Conservation (phyloP, 1,140 invertebrate genomes). For the Bombus sylvicola region DNA sequence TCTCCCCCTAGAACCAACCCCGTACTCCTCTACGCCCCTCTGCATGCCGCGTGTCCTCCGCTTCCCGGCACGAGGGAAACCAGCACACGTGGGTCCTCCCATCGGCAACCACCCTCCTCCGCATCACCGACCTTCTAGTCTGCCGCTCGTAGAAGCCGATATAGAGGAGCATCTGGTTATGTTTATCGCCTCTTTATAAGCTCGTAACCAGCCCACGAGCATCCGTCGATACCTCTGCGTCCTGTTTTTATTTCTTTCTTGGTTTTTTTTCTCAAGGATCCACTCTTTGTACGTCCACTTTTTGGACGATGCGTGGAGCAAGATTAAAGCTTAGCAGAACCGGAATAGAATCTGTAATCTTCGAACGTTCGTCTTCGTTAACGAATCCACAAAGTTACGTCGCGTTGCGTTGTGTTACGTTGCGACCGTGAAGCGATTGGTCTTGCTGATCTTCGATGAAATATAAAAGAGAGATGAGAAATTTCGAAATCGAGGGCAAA, state of each 20-base stretch:
- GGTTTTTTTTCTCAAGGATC: no score
- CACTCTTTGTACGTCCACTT: no score
- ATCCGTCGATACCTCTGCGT: slow-evolving; percentile 38
- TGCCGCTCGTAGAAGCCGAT: slow-evolving; percentile 47
- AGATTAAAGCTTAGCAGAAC: no score
- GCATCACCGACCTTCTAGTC: slow-evolving; percentile 54
- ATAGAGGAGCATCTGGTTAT: slow-evolving; percentile 60
- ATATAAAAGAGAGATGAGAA: neutral
- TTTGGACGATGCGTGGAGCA: no score
- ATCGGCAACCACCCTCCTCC: slow-evolving; percentile 37
- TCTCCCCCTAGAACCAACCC: neutral
- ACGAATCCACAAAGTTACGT: no score
- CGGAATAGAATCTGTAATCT: no score
- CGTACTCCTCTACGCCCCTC: neutral
- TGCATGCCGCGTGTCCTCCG: neutral
- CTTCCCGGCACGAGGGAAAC: slow-evolving; percentile 52
- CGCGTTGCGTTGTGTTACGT: no score
- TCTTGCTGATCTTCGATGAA: no score
- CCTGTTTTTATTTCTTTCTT: neutral
- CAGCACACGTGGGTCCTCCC: slow-evolving; percentile 62
- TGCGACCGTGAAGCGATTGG: no score
- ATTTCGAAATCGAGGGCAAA: neutral
- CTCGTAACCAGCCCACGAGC: slow-evolving; percentile 78
- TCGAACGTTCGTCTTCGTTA: no score
- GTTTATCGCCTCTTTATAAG: slow-evolving; percentile 81